These are phyloP conservation scores for Prinia subflava DNA, from an alignment of 2,113 vertebrate species.

Conservation along the genomic window DNA sequence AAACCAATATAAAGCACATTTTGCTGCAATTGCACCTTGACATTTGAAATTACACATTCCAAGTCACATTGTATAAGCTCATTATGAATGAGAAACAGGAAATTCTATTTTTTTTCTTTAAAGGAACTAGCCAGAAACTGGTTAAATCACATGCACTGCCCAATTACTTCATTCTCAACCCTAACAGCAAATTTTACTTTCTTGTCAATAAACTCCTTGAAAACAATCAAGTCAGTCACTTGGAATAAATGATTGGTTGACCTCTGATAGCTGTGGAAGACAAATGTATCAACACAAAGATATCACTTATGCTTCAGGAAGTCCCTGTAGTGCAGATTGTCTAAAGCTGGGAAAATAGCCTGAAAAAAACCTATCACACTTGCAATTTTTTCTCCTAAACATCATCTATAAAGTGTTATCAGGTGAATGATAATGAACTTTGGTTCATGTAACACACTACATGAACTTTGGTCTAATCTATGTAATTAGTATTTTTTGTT, in stretches of 20 bases:
- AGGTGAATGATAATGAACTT: not conserved
- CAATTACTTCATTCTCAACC: not conserved
- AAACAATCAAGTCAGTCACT: not conserved
- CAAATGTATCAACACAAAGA: not conserved
- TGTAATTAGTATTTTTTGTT: not conserved
- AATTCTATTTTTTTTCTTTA: not conserved
- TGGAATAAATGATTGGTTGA: not conserved
- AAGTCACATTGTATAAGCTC: not conserved
- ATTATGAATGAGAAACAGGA: not conserved
- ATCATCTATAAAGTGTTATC: not conserved
- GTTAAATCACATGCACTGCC: not conserved
- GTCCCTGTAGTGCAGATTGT: not conserved
- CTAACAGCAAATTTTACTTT: not conserved
- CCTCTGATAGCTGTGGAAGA: not conserved
- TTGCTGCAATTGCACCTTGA: not conserved
- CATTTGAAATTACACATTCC: not conserved
- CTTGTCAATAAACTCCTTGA: not conserved
- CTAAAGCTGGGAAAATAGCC: not conserved
- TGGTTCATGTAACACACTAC: not conserved
- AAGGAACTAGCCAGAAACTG: not conserved
- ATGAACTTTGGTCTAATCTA: not conserved
- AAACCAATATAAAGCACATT: not conserved
- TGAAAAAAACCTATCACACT: not conserved
- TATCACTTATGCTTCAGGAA: not conserved
- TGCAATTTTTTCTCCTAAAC: not conserved